A percentile compares a stretch with the other conserved stretches of the same genome.
Evolutionary conservation across 1,140 invertebrate species (phyloP).

Genomic region (Zaprionus tsacasi): DNA sequence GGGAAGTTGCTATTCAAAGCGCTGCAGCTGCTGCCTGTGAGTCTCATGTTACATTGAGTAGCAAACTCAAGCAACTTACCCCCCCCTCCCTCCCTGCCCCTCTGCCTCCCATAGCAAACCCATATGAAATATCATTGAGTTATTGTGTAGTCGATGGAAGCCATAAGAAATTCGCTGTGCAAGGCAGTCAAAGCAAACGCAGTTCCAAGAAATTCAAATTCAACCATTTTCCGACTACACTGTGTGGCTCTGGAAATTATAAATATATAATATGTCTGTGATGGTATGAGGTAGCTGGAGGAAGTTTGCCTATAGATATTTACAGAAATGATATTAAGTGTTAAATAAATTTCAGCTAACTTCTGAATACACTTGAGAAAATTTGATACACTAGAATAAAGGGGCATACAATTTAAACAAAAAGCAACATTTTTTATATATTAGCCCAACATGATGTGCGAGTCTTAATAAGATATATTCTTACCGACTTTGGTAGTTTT

Average conservation of each 20-base stretch:
- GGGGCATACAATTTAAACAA: too few relatives aligned
- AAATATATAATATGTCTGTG: constrained; percentile 3
- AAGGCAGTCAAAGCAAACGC: constrained; percentile 20
- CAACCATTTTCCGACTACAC: background rate
- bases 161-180: background rate
- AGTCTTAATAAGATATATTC: too few relatives aligned
- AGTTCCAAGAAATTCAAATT: constrained; percentile 12
- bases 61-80: background rate
- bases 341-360: background rate
- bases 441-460: too few relatives aligned
- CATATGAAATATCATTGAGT: constrained; percentile 38
- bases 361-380: background rate
- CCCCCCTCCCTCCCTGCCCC: background rate
- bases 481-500: too few relatives aligned
- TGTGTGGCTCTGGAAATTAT: background rate
- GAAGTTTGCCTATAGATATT: background rate
- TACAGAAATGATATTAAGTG: background rate
- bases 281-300: background rate
- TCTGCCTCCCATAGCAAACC: background rate
- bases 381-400: background rate
- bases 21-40: background rate
- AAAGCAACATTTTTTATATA: too few relatives aligned
- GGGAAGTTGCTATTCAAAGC: constrained; percentile 26
- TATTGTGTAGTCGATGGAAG: constrained; percentile 8
- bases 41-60: constrained; percentile 26